Base-by-base conservation (phyloP, 2,888 invertebrate species). In the Blera fallax region DNA sequence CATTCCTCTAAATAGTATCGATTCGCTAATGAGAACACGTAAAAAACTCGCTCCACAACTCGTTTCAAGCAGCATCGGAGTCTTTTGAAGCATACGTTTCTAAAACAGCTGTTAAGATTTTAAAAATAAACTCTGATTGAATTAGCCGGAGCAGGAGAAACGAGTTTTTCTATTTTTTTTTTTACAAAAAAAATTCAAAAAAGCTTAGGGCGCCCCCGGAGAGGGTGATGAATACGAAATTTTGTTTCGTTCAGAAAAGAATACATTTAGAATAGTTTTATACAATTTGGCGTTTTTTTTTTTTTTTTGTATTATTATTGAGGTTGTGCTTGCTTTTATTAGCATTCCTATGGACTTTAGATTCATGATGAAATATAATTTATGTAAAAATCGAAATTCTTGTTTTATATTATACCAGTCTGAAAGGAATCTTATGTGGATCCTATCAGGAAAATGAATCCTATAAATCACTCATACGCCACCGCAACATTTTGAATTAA, bases 91-190 rank as follows among this genome's bases (percentile, higher is more conserved):
- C 29, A 37, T 72, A 48, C 14, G 24, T 34, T 40, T 50, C 29
- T 50, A 21, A 65, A 79, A 79, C 79, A 72, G 70, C 70, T 72
- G 79, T 56, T 72, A 27, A 64, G 21, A 70, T 34, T 64, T n/a
- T 48, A 80, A 73, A 80, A 80, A 80, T 80, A 80, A 73, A 50
- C 70, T 67, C 73, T 80, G 80, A 80, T 58, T 73, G 58, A 80
- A 67, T 80, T 52, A 45, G 24, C 60, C 73, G 14, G 48, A 56
- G 52, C 37, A 48, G 37, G 60, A 54, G 24, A 56, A 67, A 65
- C 67, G 6, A 52, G 67, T 58, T 67, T 67, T n/a, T 58, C 29
- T 37, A 18, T 58, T 24, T 64, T 50, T 43, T 64, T 43, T 43
- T n/a, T 32, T 27, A 50, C 11, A 32, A 14, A 32, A 45, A 50